These are phyloP conservation scores for Holacanthella duospinosa DNA, from an alignment of 2,888 invertebrate species.

Conservation along the genomic window DNA sequence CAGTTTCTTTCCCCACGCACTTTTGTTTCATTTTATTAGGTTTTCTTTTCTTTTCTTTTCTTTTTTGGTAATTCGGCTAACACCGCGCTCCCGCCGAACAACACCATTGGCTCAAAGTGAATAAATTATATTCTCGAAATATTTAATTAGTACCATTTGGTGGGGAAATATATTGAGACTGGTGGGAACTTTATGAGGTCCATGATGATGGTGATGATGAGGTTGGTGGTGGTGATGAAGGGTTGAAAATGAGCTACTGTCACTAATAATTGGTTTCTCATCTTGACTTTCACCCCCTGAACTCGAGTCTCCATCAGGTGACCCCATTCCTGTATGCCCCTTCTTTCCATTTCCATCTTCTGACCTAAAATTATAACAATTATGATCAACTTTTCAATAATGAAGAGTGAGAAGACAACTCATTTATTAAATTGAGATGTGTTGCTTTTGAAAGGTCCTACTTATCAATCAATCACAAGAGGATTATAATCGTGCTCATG, in stretches of 20 bases:
- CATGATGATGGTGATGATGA: conserved; percentile 17
- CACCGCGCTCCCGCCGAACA: too few relatives aligned
- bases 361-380: conserved; percentile 26
- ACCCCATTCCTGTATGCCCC: conserved; percentile 32
- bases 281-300: conserved; percentile 37
- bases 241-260: conserved; percentile 17
- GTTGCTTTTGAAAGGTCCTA: background rate
- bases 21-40: too few relatives aligned
- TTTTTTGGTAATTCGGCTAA: too few relatives aligned
- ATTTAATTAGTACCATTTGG: conserved; percentile 35
- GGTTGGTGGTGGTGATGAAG: conserved; percentile 23
- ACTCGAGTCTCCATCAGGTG: conserved; percentile 36
- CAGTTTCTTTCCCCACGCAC: background rate
- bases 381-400: background rate
- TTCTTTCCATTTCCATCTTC: conserved; percentile 37
- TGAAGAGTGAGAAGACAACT: background rate
- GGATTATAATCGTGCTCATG: background rate
- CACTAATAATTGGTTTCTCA: conserved; percentile 27
- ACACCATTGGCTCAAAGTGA: too few relatives aligned
- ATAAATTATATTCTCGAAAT: too few relatives aligned
- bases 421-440: background rate
- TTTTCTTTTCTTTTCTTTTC: too few relatives aligned
- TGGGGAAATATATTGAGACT: conserved; percentile 32
- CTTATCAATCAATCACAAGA: background rate
- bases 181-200: conserved; percentile 21